Evolutionary conservation across 2,797 vertebrate genomes (phyloP).

Genomic region (Podarcis siculus): DNA sequence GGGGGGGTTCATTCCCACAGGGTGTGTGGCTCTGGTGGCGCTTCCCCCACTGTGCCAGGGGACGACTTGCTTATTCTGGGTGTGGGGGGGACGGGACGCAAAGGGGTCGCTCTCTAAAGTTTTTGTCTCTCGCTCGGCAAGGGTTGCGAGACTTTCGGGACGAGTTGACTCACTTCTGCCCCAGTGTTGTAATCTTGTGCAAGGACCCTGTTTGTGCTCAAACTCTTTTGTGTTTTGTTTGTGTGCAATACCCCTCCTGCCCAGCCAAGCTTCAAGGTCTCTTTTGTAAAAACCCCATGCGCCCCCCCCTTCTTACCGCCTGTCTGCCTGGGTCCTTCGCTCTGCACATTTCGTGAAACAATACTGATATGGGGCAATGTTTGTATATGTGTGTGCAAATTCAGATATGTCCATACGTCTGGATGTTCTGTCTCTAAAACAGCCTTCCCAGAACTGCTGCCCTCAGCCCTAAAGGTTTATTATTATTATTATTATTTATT

Average conservation of each 20-base stretch:
- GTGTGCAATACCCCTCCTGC: not conserved
- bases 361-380: too few species aligned
- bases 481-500: too few species aligned
- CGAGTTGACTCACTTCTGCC: not conserved
- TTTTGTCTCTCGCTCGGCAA: not conserved
- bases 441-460: too few species aligned
- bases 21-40: too few species aligned
- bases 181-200: not conserved
- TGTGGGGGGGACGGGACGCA: not conserved
- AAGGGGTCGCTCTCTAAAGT: not conserved
- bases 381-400: too few species aligned
- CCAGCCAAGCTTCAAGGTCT: too few species aligned
- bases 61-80: too few species aligned
- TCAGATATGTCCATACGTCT: not conserved
- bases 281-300: not conserved
- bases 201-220: not conserved
- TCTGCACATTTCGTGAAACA: not conserved
- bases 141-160: not conserved
- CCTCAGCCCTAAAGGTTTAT: too few species aligned
- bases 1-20: too few species aligned
- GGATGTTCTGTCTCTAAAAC: too few species aligned
- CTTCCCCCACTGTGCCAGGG: too few species aligned
- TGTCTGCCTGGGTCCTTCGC: not conserved
- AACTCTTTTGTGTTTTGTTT: not conserved
- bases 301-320: too few species aligned